phyloP scores from a whole-genome alignment of 2,113 vertebrate species.

The Dermatemys mawii region DNA sequence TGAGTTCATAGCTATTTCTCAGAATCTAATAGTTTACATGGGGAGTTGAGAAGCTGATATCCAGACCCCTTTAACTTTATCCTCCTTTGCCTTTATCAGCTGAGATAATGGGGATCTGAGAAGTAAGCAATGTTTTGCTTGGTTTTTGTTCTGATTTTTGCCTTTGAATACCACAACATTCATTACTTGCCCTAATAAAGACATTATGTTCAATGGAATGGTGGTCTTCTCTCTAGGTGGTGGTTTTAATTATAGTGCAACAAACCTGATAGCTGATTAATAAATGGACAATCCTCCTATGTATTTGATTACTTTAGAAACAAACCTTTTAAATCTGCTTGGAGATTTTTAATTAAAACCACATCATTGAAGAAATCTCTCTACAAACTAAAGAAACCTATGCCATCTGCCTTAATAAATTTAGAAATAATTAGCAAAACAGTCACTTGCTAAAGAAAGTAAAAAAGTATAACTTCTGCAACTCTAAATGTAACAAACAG shows the following conservation, averaged over 20 bases:
- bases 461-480: slow-evolving; percentile 17
- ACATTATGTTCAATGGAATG: neutral
- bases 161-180: neutral
- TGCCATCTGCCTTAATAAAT: neutral
- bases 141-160: neutral
- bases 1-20: neutral
- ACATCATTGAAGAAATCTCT: neutral
- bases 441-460: neutral
- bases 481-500: neutral
- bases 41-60: neutral
- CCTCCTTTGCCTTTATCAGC: neutral
- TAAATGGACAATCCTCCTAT: neutral
- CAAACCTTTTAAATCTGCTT: neutral
- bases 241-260: neutral
- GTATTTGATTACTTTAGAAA: neutral
- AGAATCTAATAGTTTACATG: neutral
- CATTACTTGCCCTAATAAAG: neutral
- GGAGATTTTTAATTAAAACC: neutral
- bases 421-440: slow-evolving; percentile 13
- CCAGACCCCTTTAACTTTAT: neutral
- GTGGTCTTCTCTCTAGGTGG: neutral
- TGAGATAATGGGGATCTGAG: neutral
- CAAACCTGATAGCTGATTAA: neutral
- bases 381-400: neutral
- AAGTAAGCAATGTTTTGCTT: neutral